Conservation (phyloP, 2,113 vertebrate species). For the Tylochromis polylepis region DNA sequence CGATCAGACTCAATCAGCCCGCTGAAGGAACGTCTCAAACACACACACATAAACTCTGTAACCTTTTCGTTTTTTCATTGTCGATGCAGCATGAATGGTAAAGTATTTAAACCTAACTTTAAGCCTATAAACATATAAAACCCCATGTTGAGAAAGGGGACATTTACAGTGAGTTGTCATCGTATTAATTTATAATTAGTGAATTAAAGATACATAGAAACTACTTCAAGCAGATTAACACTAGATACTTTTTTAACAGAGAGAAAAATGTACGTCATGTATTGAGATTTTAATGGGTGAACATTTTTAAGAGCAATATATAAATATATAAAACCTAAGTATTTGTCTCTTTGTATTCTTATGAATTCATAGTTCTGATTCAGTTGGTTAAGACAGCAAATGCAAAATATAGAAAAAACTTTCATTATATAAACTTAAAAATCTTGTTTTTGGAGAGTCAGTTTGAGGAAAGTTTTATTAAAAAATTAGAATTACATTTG, state of each 20-base stretch:
- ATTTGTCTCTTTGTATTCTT: background rate
- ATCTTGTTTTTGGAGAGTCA: background rate
- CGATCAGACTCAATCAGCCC: constrained; percentile 9
- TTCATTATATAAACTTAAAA: background rate
- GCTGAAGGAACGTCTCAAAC: background rate
- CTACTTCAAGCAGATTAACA: background rate
- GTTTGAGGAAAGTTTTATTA: background rate
- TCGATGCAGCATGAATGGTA: background rate
- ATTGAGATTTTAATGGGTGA: background rate
- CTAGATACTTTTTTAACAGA: background rate
- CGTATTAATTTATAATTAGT: background rate
- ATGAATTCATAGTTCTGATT: background rate
- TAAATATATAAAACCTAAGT: background rate
- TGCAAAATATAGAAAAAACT: background rate
- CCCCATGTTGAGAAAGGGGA: background rate
- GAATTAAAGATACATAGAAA: background rate
- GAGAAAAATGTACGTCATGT: background rate
- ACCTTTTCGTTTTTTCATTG: background rate
- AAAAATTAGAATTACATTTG: background rate
- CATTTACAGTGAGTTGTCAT: background rate
- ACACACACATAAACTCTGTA: background rate
- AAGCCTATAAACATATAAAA: background rate
- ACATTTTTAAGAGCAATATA: background rate
- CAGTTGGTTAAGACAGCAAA: background rate
- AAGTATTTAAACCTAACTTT: background rate